Base-by-base conservation (phyloP, 2,797 vertebrate species). In the Trachurus trachurus region DNA sequence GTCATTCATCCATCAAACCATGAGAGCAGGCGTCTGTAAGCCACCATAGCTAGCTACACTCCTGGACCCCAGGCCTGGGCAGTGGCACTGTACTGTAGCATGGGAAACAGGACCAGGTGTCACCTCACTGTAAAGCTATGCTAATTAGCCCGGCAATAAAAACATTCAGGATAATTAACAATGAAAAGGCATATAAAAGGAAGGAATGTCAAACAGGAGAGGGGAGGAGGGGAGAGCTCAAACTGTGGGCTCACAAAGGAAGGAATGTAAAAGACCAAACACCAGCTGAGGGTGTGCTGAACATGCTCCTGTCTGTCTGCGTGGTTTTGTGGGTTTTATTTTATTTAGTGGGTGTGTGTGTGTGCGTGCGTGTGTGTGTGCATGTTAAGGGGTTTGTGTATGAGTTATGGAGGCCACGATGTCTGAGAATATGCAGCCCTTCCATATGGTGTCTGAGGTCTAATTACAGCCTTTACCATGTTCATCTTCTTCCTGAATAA, bases 81-180 rank as follows among this genome's bases (percentile, higher is more conserved):
- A 59, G 66, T 47, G 53, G 59, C 47, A 26, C 79, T 34, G 69
- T 58, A 59, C 71, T 64, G 26, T 26, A 71, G 74, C 85, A 81
- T 83, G 85, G 82, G 87, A 88, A 89, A 73, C 75, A 80, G 52
- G 80, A 64, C 72, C 79, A 80, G 80, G 84, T 87, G 87, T 87
- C 82, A 59, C 84, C 67, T 86, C 85, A 81, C 83, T 85, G 82
- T 79, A 81, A 87, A 89, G 85, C 83, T 81, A 84, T 86, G 87
- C 81, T 92, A 92, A 93, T 91, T 89, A 85, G 60, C 81, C 57
- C 1, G 6, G 86, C 88, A 88, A 88, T 91, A 88, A 92, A 92
- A 90, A 89, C 87, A 90, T 61, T 66, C 70, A 22, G 40, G 79
- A 81, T 87, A 87, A 93, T 92, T 88, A 92, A 89, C 83, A 88